Conservation (phyloP, 1,140 invertebrate genomes). For the Drosophila seguyi region DNA sequence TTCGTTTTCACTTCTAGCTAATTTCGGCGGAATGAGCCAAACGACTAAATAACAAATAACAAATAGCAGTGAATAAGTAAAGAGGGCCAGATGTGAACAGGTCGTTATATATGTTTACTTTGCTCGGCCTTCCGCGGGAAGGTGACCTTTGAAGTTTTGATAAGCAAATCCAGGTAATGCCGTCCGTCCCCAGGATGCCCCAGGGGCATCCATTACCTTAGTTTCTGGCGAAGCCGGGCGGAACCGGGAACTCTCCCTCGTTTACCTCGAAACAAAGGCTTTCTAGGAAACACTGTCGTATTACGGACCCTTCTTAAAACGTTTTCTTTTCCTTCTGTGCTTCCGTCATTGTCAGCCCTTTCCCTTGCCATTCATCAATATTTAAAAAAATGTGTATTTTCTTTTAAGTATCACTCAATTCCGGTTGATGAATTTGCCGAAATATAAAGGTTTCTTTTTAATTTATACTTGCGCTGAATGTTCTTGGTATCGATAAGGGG, state of each 20-base stretch:
- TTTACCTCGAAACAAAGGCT: constrained; percentile 11
- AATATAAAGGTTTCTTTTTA: neutral
- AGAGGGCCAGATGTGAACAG: constrained; percentile 32
- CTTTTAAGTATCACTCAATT: constrained; percentile 12
- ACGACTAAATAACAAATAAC: constrained; percentile 29
- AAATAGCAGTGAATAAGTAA: constrained; percentile 36
- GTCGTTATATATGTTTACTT: constrained; percentile 31
- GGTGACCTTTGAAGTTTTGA: constrained; percentile 53
- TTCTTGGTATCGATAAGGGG: neutral
- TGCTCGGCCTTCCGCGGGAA: constrained; percentile 1
- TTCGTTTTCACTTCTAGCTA: constrained; percentile 61
- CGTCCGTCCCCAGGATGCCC: constrained; percentile 2
- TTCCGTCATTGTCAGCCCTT: constrained; percentile 3
- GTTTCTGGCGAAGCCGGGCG: neutral
- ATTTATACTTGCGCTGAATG: constrained; percentile 5
- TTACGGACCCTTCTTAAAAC: constrained; percentile 42
- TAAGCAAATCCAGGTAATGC: constrained; percentile 55
- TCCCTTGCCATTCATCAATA: constrained; percentile 31
- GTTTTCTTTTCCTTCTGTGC: constrained; percentile 17
- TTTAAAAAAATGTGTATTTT: constrained; percentile 15
- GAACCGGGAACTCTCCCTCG: neutral
- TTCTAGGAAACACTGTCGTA: constrained; percentile 12
- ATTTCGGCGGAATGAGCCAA: constrained; percentile 55
- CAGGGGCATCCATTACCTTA: neutral
- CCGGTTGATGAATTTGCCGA: constrained; percentile 5